phyloP scores from a whole-genome alignment of 2,797 vertebrate genomes.

The Mico argentatus region DNA sequence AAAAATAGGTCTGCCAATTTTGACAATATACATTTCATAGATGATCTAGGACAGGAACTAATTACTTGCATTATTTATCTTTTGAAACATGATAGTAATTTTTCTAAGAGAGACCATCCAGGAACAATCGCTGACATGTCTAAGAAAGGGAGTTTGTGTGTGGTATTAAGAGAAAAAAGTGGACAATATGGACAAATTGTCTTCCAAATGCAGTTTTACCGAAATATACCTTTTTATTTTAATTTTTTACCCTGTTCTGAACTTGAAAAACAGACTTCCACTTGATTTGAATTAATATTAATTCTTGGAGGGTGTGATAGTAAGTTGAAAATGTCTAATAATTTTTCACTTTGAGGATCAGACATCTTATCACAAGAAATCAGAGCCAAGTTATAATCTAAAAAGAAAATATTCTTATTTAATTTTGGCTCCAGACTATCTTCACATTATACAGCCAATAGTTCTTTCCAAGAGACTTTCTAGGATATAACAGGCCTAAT shows the following conservation, averaged over 20 bases:
- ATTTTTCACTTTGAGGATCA: conserved; percentile 1
- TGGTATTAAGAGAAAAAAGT: conserved; percentile 25
- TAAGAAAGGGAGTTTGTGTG: conserved; percentile 52
- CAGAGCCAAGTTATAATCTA: conserved; percentile 47
- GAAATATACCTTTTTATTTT: not conserved
- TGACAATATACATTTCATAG: not conserved
- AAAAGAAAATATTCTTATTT: conserved; percentile 66
- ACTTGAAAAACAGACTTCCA: conserved; percentile 64
- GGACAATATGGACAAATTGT: not conserved
- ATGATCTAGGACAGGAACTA: conserved; percentile 47
- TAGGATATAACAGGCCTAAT: conserved; percentile 51
- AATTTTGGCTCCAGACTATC: conserved; percentile 61
- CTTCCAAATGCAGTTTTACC: conserved; percentile 67
- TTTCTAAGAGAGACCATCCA: conserved; percentile 52
- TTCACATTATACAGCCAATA: conserved; percentile 32
- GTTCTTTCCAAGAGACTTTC: conserved; percentile 59
- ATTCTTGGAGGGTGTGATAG: not conserved
- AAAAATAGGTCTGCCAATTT: conserved; percentile 60
- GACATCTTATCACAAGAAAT: conserved; percentile 48
- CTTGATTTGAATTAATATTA: conserved; percentile 42
- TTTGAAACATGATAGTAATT: conserved; percentile 33
- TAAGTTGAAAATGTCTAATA: conserved; percentile 39
- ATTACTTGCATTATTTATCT: conserved; percentile 56
- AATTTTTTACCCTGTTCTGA: conserved; percentile 3
- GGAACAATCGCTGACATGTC: conserved; percentile 13